Evolutionary conservation across 2,888 invertebrate species (phyloP).

Genomic region (Nemotelus pantherinus): DNA sequence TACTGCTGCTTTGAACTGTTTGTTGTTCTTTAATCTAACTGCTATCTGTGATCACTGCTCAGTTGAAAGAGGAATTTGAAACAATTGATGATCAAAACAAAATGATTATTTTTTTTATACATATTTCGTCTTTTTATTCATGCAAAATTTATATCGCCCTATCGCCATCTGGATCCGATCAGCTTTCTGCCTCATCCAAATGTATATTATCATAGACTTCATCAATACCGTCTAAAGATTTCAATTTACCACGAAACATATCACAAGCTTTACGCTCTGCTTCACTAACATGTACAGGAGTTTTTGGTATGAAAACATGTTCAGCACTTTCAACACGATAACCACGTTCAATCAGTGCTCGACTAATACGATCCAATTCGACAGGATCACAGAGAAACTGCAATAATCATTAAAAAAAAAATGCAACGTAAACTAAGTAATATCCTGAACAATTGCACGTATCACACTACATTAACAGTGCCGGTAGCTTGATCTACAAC

Average conservation of each 20-base stretch:
- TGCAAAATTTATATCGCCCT: too few relatives aligned
- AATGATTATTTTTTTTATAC: too few relatives aligned
- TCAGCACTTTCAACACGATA: constrained; percentile 58
- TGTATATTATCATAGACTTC: constrained; percentile 68
- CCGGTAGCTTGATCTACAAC: constrained; percentile 63
- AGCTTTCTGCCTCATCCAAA: background rate
- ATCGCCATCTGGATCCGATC: too few relatives aligned
- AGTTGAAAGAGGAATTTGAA: too few relatives aligned
- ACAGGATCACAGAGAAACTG: constrained; percentile 70
- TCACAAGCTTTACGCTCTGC: constrained; percentile 65
- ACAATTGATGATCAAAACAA: too few relatives aligned
- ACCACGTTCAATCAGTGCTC: constrained; percentile 62
- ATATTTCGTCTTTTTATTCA: too few relatives aligned
- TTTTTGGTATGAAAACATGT: constrained; percentile 59
- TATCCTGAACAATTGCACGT: background rate
- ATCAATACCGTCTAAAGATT: constrained; percentile 69
- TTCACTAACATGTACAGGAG: constrained; percentile 65
- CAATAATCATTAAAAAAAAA: constrained; percentile 53
- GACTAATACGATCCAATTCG: constrained; percentile 65
- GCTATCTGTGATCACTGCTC: too few relatives aligned
- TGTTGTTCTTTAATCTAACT: too few relatives aligned
- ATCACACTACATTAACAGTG: constrained; percentile 56
- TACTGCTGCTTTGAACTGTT: too few relatives aligned
- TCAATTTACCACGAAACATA: constrained; percentile 67
- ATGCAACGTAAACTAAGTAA: background rate